Base-by-base conservation (phyloP, 2,888 invertebrate genomes). In the Ichneumoninae sp. region DNA sequence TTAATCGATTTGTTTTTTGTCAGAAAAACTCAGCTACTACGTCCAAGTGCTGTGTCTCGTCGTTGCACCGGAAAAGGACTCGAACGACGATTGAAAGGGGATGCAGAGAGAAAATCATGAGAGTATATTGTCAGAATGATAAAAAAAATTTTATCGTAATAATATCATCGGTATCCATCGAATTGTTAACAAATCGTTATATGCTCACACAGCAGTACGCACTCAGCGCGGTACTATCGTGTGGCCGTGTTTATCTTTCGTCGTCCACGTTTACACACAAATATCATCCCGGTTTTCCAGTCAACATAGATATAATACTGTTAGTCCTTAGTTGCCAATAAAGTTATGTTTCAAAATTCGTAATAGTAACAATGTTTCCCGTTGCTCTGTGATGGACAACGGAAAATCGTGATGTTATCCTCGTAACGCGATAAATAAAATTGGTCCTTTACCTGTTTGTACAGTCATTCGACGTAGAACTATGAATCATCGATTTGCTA, bases 41-140 rank as follows among this genome's bases (percentile, higher is more conserved):
- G 95, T 95, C 60, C 97, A 97, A 95, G 94, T 96, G 68, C 90
- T 96, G 85, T 96, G 96, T 92, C 94, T 96, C 92, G 96, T 96
- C 78, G 96, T 96, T 26, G 96, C 96, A 83, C 96, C 96, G 8
- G 93, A 93, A 88, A 90, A 87, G 86, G 88, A 89, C 26, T 47
- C 68, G 84, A 93, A 86, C 36, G 44, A 44, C 13, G 36, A 70
- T 22, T 40, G 60, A 13, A 22, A 40, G 57, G 10, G 8, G 26
- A 26, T 13, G 13, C 57, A 57, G 10, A 16, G 40, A 66, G 50
- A 52, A 52, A 65, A 70, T 3, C 16, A 54, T 47, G 36, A 54
- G 36, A 57, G 54, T 80, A 50, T 79, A 84, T 82, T 86, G 70
- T 60, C 19, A 68, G 16, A 60, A 57, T 77, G 44, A 75, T 79